phyloP scores from a whole-genome alignment of 2,888 invertebrate genomes.

The Athetis lepigone region DNA sequence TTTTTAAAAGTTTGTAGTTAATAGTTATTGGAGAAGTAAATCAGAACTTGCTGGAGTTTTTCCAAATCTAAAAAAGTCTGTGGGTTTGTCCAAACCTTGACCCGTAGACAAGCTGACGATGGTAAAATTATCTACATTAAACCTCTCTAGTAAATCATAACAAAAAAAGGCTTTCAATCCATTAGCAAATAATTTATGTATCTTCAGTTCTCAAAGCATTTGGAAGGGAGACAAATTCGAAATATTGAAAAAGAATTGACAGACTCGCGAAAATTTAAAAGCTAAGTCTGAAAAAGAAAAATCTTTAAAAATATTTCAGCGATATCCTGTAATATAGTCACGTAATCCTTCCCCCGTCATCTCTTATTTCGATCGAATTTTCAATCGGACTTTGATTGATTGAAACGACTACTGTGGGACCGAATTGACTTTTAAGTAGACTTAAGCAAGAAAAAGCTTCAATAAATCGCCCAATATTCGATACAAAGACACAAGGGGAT shows the following conservation, averaged over 20 bases:
- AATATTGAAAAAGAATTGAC: conserved; percentile 34
- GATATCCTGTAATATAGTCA: conserved; percentile 80
- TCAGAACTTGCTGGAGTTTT: too few relatives aligned
- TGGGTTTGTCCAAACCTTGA: too few relatives aligned
- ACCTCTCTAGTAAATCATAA: conserved; percentile 6
- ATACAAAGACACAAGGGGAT: conserved; percentile 82
- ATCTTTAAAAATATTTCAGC: conserved; percentile 67
- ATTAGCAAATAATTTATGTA: conserved; percentile 17
- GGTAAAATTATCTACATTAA: too few relatives aligned
- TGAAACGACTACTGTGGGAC: conserved; percentile 80
- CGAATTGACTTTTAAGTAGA: conserved; percentile 86
- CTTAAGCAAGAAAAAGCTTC: conserved; percentile 82
- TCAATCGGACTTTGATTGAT: conserved; percentile 88
- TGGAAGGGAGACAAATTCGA: conserved; percentile 6
- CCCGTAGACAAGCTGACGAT: too few relatives aligned
- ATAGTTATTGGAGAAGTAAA: too few relatives aligned
- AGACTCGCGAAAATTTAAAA: conserved; percentile 32
- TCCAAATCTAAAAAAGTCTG: too few relatives aligned
- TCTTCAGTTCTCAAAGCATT: neutral
- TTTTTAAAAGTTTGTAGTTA: too few relatives aligned
- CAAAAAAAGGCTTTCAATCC: neutral
- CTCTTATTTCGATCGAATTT: conserved; percentile 86
- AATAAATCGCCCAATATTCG: conserved; percentile 82
- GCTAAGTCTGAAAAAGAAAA: conserved; percentile 30
- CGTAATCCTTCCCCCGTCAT: conserved; percentile 86